Base-by-base conservation (phyloP, 2,113 vertebrate species). In the Amazona vittata region DNA sequence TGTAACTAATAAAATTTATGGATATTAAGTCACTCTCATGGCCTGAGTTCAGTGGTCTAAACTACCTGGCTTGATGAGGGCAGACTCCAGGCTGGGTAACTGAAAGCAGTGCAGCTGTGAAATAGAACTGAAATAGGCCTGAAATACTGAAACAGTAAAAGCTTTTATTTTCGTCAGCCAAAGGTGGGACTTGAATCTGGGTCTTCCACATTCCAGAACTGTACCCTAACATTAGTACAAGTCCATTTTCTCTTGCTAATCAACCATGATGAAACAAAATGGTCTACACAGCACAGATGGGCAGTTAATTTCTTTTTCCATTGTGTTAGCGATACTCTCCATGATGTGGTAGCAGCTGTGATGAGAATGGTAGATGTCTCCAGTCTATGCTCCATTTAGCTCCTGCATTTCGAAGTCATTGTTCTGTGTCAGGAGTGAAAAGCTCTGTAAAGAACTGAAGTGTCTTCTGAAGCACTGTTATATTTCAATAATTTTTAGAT, bases 321-420 rank as follows among this genome's bases (percentile, higher is more conserved):
- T 83, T 96, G 90, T 97, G 80, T 78, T 88, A 91, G 79, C 81
- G 96, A 47, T 83, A 79, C 74, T 65, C 35, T 97, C 81, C 55
- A 50, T 85, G 93, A 95, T 96, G 91, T 29, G 39, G 65, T 31
- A 95, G 88, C 97, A 97, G 96, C 97, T 98, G 95, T 74, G 93
- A 89, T 64, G 92, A 97, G 94, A 95, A 97, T 63, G 73, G 93
- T 95, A 89, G 89, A 87, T 81, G 76, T 97, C 76, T 85, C 91
- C 77, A 75, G 35, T 86, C 95, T 95, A 95, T 88, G 94, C 89
- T 96, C 95, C 95, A 96, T 97, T 98, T 95, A 97, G 84, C 70
- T 95, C 83, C 65, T 69, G 81, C 74, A 97, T 96, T 96, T 95
- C 64, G 82, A 95, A 94, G 76, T 39, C 83, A 63, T 46, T 39